These are phyloP conservation scores for Cromileptes altivelis DNA, from an alignment of 2,113 vertebrate genomes.

Conservation along the genomic window DNA sequence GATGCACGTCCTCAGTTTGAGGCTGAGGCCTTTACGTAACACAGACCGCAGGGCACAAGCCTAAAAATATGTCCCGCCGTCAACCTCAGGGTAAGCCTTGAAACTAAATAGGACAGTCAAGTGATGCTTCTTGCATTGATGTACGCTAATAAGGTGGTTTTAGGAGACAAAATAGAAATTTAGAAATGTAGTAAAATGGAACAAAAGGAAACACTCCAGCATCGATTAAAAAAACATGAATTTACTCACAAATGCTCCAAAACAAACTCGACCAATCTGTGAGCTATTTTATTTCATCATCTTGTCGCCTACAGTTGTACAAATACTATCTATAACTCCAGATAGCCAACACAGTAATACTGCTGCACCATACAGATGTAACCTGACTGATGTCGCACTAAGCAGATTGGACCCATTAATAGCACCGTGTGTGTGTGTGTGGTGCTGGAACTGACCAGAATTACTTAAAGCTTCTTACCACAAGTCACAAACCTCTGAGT, in stretches of 20 bases:
- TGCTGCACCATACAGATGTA: conserved; percentile 54
- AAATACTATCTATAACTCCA: background rate
- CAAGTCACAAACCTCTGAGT: conserved; percentile 61
- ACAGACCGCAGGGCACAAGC: background rate
- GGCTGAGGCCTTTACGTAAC: conserved; percentile 57
- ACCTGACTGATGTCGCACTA: conserved; percentile 60
- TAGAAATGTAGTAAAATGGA: background rate
- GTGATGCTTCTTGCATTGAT: conserved; percentile 32
- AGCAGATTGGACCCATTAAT: conserved; percentile 70
- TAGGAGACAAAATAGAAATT: conserved; percentile 1
- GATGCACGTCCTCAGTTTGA: conserved; percentile 40
- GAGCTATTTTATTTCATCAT: conserved; percentile 44
- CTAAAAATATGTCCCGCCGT: conserved; percentile 53
- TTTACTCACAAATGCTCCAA: conserved; percentile 18
- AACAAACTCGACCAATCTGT: background rate
- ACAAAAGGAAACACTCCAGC: background rate
- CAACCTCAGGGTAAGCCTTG: conserved; percentile 38
- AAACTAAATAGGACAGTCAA: conserved; percentile 56
- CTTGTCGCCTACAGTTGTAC: background rate
- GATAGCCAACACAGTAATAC: background rate
- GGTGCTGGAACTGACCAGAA: conserved; percentile 59
- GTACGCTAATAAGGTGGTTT: conserved; percentile 26
- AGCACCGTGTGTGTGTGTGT: conserved; percentile 47
- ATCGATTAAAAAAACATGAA: background rate
- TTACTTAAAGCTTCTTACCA: conserved; percentile 81